Evolutionary conservation across 1,140 invertebrate species (phyloP).

Genomic region (Drosophila watanabei): DNA sequence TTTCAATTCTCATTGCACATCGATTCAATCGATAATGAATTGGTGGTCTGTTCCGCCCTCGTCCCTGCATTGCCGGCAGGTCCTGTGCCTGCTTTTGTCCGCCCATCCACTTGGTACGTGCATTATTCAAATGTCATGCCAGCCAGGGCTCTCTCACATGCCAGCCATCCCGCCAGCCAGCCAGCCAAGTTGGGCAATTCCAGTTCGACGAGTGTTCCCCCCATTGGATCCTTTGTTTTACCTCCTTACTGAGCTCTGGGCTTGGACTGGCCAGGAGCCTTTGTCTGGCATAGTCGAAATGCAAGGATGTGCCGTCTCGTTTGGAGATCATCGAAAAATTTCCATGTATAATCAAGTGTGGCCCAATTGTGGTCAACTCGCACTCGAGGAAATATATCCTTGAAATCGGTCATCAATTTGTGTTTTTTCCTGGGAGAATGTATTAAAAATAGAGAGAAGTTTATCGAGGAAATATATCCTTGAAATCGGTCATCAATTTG

Average conservation of each 20-base stretch:
- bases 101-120: slow-evolving; percentile 48
- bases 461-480: not conserved
- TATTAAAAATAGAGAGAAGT: not conserved
- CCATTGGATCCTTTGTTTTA: slow-evolving; percentile 27
- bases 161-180: not conserved
- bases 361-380: slow-evolving; percentile 7
- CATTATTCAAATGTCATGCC: slow-evolving; percentile 74
- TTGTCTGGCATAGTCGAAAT: slow-evolving; percentile 43
- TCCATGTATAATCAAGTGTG: slow-evolving; percentile 15
- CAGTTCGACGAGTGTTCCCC: slow-evolving; percentile 22
- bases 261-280: slow-evolving; percentile 26
- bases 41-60: slow-evolving; percentile 29
- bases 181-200: slow-evolving; percentile 26
- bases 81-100: slow-evolving; percentile 11
- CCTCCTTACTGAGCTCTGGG: slow-evolving; percentile 1
- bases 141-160: slow-evolving; percentile 42
- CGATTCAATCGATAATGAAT: slow-evolving; percentile 74
- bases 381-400: not conserved
- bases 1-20: slow-evolving; percentile 49
- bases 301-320: not conserved
- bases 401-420: not conserved
- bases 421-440: not conserved
- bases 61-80: not conserved
- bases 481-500: not conserved
- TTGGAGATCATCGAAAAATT: slow-evolving; percentile 21